phyloP scores from a whole-genome alignment of 2,797 vertebrate genomes.

The Cuniculus paca region DNA sequence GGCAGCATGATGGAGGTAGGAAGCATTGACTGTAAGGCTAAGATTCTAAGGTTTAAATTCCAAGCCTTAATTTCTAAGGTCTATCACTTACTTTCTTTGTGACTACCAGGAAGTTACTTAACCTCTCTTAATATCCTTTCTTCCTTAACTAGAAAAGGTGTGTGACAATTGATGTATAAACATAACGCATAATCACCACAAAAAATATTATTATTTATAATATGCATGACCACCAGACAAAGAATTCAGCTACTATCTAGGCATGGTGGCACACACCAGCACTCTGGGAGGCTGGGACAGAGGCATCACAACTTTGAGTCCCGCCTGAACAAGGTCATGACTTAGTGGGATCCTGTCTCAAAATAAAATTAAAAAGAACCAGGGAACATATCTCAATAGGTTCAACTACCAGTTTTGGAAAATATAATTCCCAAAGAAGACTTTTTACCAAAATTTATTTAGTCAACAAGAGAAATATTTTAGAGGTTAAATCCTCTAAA shows the following conservation, averaged over 20 bases:
- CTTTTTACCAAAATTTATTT: conserved; percentile 42
- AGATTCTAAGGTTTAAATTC: not conserved
- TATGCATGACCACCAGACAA: not conserved
- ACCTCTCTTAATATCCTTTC: not conserved
- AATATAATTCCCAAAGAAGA: not conserved
- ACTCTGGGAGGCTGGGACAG: not conserved
- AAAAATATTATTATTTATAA: conserved; percentile 1
- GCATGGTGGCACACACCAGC: not conserved
- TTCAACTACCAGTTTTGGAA: not conserved
- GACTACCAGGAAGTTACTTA: not conserved
- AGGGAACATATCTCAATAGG: not conserved
- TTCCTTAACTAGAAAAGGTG: not conserved
- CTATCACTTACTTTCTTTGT: not conserved
- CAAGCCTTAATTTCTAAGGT: too few relatives aligned
- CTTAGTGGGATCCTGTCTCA: not conserved
- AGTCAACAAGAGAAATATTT: not conserved
- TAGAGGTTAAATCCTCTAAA: not conserved
- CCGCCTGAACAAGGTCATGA: not conserved
- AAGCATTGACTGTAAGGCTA: not conserved
- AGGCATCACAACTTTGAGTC: not conserved
- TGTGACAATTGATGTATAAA: not conserved
- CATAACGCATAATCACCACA: not conserved
- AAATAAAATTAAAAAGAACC: not conserved
- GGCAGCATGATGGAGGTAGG: not conserved
- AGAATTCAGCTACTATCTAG: not conserved